Evolutionary conservation across 2,113 vertebrate species (phyloP).

Genomic region (Lamprotornis superbus): DNA sequence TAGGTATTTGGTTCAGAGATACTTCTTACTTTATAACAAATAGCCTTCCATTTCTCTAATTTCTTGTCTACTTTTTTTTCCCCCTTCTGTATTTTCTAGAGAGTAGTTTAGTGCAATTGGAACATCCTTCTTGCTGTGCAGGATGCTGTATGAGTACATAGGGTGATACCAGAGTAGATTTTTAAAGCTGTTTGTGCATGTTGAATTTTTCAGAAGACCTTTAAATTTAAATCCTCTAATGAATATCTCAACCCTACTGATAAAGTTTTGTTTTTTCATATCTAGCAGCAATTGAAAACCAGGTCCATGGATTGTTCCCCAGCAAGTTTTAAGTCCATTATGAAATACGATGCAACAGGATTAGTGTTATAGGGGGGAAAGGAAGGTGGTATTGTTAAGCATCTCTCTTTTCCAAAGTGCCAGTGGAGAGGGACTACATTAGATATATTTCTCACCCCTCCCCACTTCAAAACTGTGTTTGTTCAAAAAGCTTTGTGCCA

Average conservation of each 20-base stretch:
- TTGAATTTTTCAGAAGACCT: background rate
- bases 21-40: background rate
- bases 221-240: background rate
- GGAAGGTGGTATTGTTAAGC: background rate
- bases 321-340: background rate
- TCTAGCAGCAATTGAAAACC: background rate
- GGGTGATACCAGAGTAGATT: background rate
- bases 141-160: background rate
- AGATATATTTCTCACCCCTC: rapidly evolving
- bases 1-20: background rate
- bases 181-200: background rate
- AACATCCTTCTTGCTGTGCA: background rate
- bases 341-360: background rate
- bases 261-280: background rate
- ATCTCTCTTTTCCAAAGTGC: background rate
- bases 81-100: background rate
- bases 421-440: background rate
- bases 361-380: background rate
- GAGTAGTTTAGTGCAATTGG: background rate
- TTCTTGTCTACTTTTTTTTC: background rate
- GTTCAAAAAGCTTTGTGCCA: background rate
- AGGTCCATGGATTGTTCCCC: background rate
- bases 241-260: background rate
- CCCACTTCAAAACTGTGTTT: background rate
- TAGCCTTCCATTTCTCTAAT: background rate